These are phyloP conservation scores for Chitala chitala DNA, from an alignment of 2,113 vertebrate genomes.

Conservation along the genomic window DNA sequence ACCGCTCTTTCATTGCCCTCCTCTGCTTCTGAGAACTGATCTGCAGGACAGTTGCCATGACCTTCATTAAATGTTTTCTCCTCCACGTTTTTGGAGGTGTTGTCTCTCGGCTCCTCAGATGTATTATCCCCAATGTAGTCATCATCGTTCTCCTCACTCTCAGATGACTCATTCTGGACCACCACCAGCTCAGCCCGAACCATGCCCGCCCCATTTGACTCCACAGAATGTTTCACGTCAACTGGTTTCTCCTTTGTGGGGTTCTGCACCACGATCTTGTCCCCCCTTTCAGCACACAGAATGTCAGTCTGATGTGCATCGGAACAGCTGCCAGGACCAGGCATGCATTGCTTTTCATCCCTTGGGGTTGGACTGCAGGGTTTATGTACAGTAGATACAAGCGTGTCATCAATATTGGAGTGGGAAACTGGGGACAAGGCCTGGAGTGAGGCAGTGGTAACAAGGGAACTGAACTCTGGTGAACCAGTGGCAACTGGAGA, in stretches of 20 bases:
- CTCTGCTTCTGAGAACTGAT: conserved; percentile 16
- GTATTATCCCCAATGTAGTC: conserved; percentile 40
- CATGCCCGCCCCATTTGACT: conserved; percentile 26
- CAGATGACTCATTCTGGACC: conserved; percentile 71
- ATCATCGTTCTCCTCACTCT: conserved; percentile 62
- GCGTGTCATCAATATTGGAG: not conserved
- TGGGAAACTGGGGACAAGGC: conserved; percentile 6
- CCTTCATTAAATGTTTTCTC: conserved; percentile 3
- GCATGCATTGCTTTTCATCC: not conserved
- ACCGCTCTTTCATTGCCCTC: conserved; percentile 25
- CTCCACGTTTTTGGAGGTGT: not conserved
- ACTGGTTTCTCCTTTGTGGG: not conserved
- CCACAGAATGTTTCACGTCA: not conserved
- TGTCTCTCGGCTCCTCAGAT: conserved; percentile 41
- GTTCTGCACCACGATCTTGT: not conserved
- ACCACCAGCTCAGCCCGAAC: conserved; percentile 60
- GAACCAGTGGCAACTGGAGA: conserved; percentile 25
- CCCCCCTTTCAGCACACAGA: not conserved
- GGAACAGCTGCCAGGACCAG: not conserved
- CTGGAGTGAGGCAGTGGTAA: not conserved
- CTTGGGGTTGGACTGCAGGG: conserved; percentile 1
- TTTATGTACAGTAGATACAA: not conserved
- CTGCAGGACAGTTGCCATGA: conserved; percentile 9
- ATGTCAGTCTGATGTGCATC: not conserved
- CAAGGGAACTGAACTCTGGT: not conserved